Base-by-base conservation (phyloP, 2,888 invertebrate genomes). In the Drosophila infuscata region DNA sequence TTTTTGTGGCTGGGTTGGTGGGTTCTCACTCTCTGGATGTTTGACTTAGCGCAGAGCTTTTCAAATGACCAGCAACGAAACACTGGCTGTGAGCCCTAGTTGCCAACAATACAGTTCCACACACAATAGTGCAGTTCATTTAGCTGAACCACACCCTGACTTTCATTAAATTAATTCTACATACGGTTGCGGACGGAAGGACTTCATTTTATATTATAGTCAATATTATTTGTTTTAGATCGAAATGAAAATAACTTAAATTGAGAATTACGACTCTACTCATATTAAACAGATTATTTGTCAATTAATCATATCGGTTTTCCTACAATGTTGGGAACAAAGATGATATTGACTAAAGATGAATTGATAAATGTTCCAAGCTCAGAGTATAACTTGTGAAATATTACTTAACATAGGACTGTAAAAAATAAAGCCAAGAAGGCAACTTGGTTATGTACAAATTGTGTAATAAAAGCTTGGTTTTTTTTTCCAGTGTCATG, bases 31-130 rank as follows among this genome's bases (percentile, higher is more conserved):
- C 48, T 59, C 48, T 38, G 59, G 53, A 41, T 68, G 70, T 52
- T 35, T 78, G 75, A 74, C 70, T 82, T 79, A 74, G 64, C 69
- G 60, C 57, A 70, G 65, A 64, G 64, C 74, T 82, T 76, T 67
- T 71, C 52, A 66, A 81, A 69, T 74, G 57, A 61, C 71, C 70
- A 70, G 35, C 12, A 20, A 33, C 29, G 38, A 56, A 38, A 17
- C 20, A 43, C 29, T n/a, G 52, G 48, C 53, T 38, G 63, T 56
- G 51, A 65, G 65, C 57, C 46, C 54, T 36, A 57, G 57, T 58
- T 32, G 57, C 30, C 56, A 74, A 29, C 54, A 79, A 67, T 71
- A 48, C 32, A 64, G 54, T 61, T 61, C 36, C 43, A 66, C 38
- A 59, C 53, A 61, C 53, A 64, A 51, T 63, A 38, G 7, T 56